These are phyloP conservation scores for Itoplectis maculator DNA, from an alignment of 2,888 invertebrate genomes.

Conservation along the genomic window DNA sequence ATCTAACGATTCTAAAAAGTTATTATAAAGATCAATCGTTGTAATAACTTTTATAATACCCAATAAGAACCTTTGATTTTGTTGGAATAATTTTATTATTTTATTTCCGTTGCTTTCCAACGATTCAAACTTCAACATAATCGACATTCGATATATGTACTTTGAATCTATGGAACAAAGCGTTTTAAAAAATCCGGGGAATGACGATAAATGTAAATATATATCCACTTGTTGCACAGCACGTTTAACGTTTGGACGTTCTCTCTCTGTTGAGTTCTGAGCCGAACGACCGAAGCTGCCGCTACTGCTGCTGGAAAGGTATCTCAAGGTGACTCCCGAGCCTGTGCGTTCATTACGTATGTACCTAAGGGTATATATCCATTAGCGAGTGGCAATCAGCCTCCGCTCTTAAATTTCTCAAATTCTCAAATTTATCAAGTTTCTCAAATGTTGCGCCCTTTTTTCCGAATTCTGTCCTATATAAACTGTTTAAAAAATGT, in stretches of 20 bases:
- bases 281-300: constrained; percentile 42
- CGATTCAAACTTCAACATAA: too few relatives aligned
- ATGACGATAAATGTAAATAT: constrained; percentile 38
- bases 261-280: constrained; percentile 48
- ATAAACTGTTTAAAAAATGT: too few relatives aligned
- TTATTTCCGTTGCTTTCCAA: too few relatives aligned
- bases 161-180: too few relatives aligned
- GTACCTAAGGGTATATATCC: constrained; percentile 61
- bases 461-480: background rate
- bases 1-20: too few relatives aligned
- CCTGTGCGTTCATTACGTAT: constrained; percentile 62
- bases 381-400: constrained; percentile 63
- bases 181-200: constrained; percentile 17
- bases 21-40: too few relatives aligned
- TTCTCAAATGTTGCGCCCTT: constrained; percentile 53
- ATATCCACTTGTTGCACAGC: constrained; percentile 52
- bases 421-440: too few relatives aligned
- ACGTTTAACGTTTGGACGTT: constrained; percentile 46
- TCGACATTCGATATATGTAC: too few relatives aligned
- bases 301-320: constrained; percentile 58
- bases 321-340: constrained; percentile 66
- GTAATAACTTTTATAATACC: too few relatives aligned
- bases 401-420: constrained; percentile 57
- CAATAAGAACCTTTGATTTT: too few relatives aligned
- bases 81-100: too few relatives aligned